Conservation (phyloP, 2,888 invertebrate genomes). For the Dolichopus griseipennis region DNA sequence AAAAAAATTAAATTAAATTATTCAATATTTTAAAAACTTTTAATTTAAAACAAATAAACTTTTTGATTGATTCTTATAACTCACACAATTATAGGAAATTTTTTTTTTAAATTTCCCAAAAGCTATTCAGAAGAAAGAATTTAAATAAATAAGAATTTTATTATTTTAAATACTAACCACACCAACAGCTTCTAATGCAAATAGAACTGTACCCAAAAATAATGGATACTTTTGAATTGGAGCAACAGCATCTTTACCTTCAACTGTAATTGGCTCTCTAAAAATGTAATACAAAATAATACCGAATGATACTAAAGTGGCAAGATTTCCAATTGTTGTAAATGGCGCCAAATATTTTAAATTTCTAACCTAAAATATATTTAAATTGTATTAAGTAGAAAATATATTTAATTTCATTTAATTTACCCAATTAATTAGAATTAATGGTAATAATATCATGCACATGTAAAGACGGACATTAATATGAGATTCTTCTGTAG, state of each 20-base stretch:
- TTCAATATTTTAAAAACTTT: too few relatives aligned
- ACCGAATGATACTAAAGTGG: conserved; percentile 63
- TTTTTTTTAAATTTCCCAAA: too few relatives aligned
- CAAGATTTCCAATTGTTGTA: conserved; percentile 72
- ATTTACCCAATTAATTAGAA: conserved; percentile 44
- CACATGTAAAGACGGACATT: conserved; percentile 53
- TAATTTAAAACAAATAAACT: too few relatives aligned
- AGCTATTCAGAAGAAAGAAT: too few relatives aligned
- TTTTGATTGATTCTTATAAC: too few relatives aligned
- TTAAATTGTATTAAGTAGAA: not conserved
- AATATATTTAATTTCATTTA: not conserved
- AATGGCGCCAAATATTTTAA: conserved; percentile 74
- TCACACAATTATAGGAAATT: too few relatives aligned
- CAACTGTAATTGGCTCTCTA: conserved; percentile 51
- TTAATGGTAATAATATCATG: conserved; percentile 59
- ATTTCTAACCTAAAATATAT: conserved; percentile 44
- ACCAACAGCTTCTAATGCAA: conserved; percentile 76
- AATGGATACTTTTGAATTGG: conserved; percentile 55
- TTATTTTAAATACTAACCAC: conserved; percentile 50
- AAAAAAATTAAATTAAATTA: too few relatives aligned
- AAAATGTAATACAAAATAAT: conserved; percentile 66
- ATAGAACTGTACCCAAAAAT: conserved; percentile 84
- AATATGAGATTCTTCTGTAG: conserved; percentile 25
- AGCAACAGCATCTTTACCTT: conserved; percentile 45
- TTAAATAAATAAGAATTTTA: too few relatives aligned